phyloP scores from a whole-genome alignment of 2,888 invertebrate species.

The Orgyia antiqua region DNA sequence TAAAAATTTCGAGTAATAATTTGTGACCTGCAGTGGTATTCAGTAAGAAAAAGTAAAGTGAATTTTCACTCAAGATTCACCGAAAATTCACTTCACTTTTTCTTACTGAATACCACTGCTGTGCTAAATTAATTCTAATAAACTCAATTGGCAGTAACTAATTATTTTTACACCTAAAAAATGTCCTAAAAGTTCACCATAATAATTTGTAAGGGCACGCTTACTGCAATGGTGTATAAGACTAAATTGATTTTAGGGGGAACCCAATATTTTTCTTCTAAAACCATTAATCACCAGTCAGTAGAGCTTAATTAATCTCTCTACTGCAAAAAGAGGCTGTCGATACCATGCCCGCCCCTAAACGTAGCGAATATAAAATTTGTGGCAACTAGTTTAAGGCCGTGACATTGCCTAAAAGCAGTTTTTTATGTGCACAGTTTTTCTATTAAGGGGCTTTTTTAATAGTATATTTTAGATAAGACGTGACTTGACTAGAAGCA shows the following conservation, averaged over 20 bases:
- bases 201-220: constrained; percentile 4
- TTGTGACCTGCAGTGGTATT: too few species aligned
- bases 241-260: constrained; percentile 43
- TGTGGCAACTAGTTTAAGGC: constrained; percentile 4
- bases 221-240: constrained; percentile 16
- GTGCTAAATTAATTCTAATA: too few species aligned
- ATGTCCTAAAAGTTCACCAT: not conserved
- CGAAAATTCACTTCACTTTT: too few species aligned
- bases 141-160: too few species aligned
- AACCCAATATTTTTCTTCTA: constrained; percentile 37
- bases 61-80: too few species aligned
- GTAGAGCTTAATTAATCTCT: constrained; percentile 53
- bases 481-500: too few species aligned
- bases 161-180: too few species aligned
- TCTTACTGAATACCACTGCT: too few species aligned
- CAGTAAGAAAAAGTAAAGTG: too few species aligned
- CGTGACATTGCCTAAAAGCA: constrained; percentile 5
- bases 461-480: too few species aligned
- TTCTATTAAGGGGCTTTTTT: too few species aligned
- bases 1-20: too few species aligned
- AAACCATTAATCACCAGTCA: constrained; percentile 48
- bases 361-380: constrained; percentile 23
- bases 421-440: constrained; percentile 4
- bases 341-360: constrained; percentile 38
- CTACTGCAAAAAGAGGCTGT: constrained; percentile 45